Evolutionary conservation across 1,140 invertebrate genomes (phyloP).

Genomic region (Calycopis cecrops): DNA sequence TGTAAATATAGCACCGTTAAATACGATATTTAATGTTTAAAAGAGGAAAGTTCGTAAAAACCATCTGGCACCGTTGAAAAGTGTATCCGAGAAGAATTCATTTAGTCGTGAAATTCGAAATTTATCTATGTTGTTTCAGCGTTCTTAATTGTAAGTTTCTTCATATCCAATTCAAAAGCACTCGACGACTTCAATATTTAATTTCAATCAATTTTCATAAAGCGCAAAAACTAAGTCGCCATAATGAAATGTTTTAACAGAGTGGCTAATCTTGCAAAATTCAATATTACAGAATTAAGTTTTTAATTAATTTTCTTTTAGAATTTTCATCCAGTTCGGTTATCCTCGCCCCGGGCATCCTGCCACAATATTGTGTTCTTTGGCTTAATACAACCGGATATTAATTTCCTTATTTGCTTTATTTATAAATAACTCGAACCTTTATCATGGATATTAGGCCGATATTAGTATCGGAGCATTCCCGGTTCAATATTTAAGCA

Average conservation of each 20-base stretch:
- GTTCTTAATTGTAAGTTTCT: conserved; percentile 13
- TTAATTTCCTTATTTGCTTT: conserved; percentile 36
- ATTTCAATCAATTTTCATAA: conserved; percentile 9
- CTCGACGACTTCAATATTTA: neutral
- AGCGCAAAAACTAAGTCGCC: conserved; percentile 16
- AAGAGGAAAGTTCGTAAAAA: conserved; percentile 1
- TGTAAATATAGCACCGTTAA: neutral
- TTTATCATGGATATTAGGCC: conserved; percentile 3
- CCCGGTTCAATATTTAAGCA: no score
- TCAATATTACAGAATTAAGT: conserved; percentile 57
- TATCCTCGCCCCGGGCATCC: conserved; percentile 41
- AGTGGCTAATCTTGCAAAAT: conserved; percentile 45
- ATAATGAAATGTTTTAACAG: conserved; percentile 43
- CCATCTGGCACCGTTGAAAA: conserved; percentile 8
- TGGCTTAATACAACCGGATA: conserved; percentile 44
- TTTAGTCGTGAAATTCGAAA: conserved; percentile 11
- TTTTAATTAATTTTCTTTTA: conserved; percentile 66
- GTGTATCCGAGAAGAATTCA: conserved; percentile 12
- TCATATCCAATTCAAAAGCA: conserved; percentile 3
- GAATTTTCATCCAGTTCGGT: conserved; percentile 50
- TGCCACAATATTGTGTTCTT: conserved; percentile 45
- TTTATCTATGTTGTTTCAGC: conserved; percentile 20
- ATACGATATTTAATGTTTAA: no score
- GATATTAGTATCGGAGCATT: no score
- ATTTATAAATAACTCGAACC: conserved; percentile 15